Base-by-base conservation (phyloP, 2,888 invertebrate genomes). In the Chesias legatella region DNA sequence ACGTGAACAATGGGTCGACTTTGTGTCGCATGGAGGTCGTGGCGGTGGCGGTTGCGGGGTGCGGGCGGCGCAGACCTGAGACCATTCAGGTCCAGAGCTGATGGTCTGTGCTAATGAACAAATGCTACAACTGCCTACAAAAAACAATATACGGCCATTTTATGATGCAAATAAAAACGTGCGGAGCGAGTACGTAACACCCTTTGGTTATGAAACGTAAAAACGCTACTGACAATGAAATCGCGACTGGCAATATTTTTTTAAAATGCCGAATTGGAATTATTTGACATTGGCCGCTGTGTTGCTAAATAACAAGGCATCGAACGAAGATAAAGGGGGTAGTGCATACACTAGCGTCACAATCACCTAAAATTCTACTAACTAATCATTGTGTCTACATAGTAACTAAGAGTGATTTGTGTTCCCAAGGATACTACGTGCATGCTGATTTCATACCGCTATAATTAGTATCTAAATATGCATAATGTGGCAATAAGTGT, bases 1-100 rank as follows among this genome's bases (percentile, higher is more conserved):
- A 67, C 57, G 59, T 59, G 65, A 76, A 78, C 83, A 83, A 85
- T 85, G 86, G 86, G 86, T 85, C 67, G 85, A 85, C 86, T 85
- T 85, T 59, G 70, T 70, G 81, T 65, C 81, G 79, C 71, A 72
- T 60, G 69, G 71, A 65, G 77, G 78, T 64, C 50, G 38, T 54
- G 58, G 49, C 33, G 69, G 71, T 64, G 77, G 78, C 63, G 49
- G 38, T 54, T 57, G 49, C 33, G 55, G 67, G 67, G 58, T 50
- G 51, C 60, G 56, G 58, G 55, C 51, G 47, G 32, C 37, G 40
- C 34, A 34, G 6, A 27, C 25, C 30, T 38, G 24, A 32, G 32
- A 6, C 10, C 17, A 36, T 33, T 34, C 31, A 33, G 35, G 10
- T 10, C 43, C 35, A 43, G 40, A 34, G 42, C 36, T 20, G 23